These are phyloP conservation scores for Peromyscus melanophrys DNA, from an alignment of 2,797 vertebrate genomes.

Conservation along the genomic window DNA sequence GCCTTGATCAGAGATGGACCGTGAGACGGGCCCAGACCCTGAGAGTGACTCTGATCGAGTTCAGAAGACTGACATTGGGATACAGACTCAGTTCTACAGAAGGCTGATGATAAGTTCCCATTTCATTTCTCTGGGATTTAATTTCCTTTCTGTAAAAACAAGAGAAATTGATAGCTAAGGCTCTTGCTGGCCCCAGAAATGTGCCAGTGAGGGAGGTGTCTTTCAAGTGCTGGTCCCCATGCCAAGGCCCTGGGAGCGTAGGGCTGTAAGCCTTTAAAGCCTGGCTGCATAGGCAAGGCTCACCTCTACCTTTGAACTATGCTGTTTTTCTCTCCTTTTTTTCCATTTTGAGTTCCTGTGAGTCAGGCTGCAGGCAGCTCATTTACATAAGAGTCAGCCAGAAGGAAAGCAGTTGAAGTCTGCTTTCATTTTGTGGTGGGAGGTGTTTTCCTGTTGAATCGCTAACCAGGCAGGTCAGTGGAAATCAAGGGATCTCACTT, in stretches of 20 bases:
- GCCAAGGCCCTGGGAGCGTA: neutral
- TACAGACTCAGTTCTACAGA: neutral
- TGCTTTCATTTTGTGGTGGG: slow-evolving; percentile 71
- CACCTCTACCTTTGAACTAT: slow-evolving; percentile 59
- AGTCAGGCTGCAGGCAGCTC: slow-evolving; percentile 80
- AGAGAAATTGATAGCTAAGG: neutral
- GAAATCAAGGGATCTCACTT: slow-evolving; percentile 62
- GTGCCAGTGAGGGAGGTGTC: neutral
- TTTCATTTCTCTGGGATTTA: slow-evolving; percentile 46
- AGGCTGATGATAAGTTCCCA: neutral
- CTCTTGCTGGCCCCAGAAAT: slow-evolving; percentile 16
- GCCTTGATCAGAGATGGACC: neutral
- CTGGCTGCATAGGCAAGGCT: neutral
- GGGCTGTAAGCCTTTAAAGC: neutral
- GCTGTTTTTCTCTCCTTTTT: slow-evolving; percentile 33
- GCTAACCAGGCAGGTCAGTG: slow-evolving; percentile 77
- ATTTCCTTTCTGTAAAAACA: slow-evolving; percentile 30
- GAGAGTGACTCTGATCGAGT: neutral
- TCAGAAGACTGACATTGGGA: neutral
- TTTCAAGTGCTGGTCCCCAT: neutral
- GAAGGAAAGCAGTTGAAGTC: slow-evolving; percentile 71
- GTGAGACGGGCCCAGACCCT: neutral
- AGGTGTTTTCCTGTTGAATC: slow-evolving; percentile 80
- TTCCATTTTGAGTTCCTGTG: slow-evolving; percentile 78
- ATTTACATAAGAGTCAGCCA: slow-evolving; percentile 81